Evolutionary conservation across 2,888 invertebrate genomes (phyloP), one percentile per base, ranked within the genome.

Genomic region (Empis livida): DNA sequence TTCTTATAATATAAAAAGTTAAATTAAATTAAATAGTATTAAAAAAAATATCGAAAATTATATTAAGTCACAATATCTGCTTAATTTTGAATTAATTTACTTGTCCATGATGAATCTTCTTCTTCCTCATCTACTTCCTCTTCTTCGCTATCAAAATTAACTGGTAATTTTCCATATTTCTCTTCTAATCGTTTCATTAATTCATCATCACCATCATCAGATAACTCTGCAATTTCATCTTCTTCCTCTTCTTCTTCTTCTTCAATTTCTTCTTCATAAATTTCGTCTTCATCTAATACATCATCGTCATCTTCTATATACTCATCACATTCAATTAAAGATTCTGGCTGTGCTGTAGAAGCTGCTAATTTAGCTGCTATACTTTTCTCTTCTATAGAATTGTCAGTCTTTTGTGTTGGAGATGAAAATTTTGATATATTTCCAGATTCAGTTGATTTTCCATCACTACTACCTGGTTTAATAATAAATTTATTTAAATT

Each of bases 91-190:
- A 27, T 27, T 27, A 5, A n/a, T 43, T 67, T 69, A 69, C 69
- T 68, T 69, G 68, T 69, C 69, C 69, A 69, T 53, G 65, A 56
- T 46, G 61, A 63, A 54, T 66, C 65, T 42, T 55, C 55, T 16
- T 51, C 46, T 53, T 68, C 63, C 52, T 66, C 62, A 50, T 65
- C 69, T 48, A 77, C 78, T 63, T 76, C 67, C 58, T 71, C 72
- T 61, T 61, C 74, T 59, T 60, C 73, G 54, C 55, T 74, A 64
- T 65, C 63, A 39, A 69, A 66, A 20, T 54, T 58, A 52, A 77
- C 75, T 11, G 78, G 78, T 46, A 84, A 64, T 53, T 80, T 78
- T 44, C 84, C 84, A 62, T 84, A 84, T 72, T 82, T 83, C 23
- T 78, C 80, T 61, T 84, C 84, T 48, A 84, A 67, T 53, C 83